phyloP scores from a whole-genome alignment of 1,140 invertebrate genomes.

The Venturia canescens region DNA sequence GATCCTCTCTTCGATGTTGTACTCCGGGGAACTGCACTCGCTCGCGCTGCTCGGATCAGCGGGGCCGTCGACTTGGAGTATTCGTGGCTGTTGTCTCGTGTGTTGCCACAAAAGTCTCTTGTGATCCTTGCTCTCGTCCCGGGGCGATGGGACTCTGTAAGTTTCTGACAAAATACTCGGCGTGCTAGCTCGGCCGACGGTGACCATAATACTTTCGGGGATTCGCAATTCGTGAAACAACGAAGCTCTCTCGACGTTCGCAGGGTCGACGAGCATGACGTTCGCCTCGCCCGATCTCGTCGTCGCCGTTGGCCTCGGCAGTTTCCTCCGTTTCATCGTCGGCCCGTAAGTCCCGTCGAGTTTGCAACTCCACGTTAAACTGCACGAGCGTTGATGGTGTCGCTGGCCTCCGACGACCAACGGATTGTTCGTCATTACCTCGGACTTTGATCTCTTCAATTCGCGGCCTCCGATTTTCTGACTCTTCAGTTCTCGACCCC shows the following conservation, averaged over 20 bases:
- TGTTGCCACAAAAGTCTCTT: constrained; percentile 71
- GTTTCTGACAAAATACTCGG: constrained; percentile 66
- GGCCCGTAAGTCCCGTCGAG: constrained; percentile 80
- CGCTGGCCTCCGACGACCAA: constrained; percentile 72
- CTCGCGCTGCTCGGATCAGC: constrained; percentile 77
- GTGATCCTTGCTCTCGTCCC: constrained; percentile 72
- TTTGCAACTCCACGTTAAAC: constrained; percentile 83
- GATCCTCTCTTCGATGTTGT: constrained; percentile 66
- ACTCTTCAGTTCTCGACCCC: constrained; percentile 76
- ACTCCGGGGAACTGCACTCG: constrained; percentile 72
- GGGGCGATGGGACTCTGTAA: constrained; percentile 60
- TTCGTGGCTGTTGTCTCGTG: constrained; percentile 71
- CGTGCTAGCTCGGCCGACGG: constrained; percentile 69
- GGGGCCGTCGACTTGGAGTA: constrained; percentile 81
- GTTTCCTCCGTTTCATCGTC: constrained; percentile 83
- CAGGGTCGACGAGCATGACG: constrained; percentile 68
- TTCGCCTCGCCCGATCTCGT: constrained; percentile 63
- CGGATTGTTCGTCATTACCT: constrained; percentile 78
- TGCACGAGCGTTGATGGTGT: constrained; percentile 81
- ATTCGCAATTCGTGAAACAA: constrained; percentile 72
- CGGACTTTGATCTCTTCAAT: constrained; percentile 81
- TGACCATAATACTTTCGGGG: constrained; percentile 75
- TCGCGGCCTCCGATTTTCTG: constrained; percentile 76
- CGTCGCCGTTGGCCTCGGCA: constrained; percentile 68
- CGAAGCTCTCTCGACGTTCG: constrained; percentile 60